Evolutionary conservation across 2,888 invertebrate genomes (phyloP).

Genomic region (Corbicula japonica): DNA sequence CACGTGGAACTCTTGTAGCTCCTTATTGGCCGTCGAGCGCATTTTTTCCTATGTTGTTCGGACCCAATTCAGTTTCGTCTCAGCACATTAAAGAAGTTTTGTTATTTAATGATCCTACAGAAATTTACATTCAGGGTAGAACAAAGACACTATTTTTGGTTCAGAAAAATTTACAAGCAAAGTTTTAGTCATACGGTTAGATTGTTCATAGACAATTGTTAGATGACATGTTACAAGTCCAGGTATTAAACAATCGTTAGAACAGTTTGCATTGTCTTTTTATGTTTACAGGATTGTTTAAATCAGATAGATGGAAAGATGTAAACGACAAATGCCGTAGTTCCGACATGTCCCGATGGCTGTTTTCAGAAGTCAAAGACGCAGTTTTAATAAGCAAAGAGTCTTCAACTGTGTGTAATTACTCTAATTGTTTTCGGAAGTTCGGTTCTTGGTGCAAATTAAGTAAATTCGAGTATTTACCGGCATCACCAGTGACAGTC

Average conservation of each 20-base stretch:
- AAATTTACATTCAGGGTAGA: conserved; percentile 14
- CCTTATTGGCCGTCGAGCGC: conserved; percentile 36
- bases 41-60: conserved; percentile 21
- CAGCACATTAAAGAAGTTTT: no score
- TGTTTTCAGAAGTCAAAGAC: conserved; percentile 12
- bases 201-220: neutral
- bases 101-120: conserved; percentile 10
- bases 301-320: conserved; percentile 15
- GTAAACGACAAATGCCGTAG: neutral
- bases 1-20: conserved; percentile 8
- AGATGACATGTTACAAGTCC: neutral
- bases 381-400: conserved; percentile 6
- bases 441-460: conserved; percentile 15
- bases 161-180: conserved; percentile 6
- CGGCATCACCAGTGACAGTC: neutral
- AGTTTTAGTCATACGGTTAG: neutral
- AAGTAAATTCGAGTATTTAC: neutral
- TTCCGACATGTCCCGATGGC: neutral
- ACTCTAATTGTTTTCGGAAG: neutral
- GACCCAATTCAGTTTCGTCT: no score
- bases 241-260: neutral
- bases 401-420: neutral
- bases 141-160: conserved; percentile 17
- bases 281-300: conserved; percentile 7
- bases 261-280: neutral